Evolutionary conservation across 2,888 invertebrate genomes (phyloP).

Genomic region (Calephelis perditalis): DNA sequence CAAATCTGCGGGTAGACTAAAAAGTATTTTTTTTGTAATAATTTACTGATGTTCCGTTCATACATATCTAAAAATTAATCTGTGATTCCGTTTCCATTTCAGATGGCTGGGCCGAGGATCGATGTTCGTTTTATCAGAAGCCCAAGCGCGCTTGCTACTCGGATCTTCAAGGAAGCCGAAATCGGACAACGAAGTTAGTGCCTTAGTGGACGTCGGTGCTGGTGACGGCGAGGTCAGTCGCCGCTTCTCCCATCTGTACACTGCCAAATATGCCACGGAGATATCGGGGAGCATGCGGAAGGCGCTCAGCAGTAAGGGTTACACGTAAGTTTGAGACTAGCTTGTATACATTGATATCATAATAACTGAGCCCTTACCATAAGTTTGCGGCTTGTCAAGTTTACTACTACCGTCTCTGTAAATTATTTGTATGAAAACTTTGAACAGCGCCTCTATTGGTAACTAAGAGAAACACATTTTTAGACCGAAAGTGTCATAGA

Average conservation of each 20-base stretch:
- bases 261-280: constrained; percentile 91
- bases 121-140: constrained; percentile 95
- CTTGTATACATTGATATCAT: too few species aligned
- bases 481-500: too few species aligned
- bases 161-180: neutral
- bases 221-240: constrained; percentile 97
- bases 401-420: too few species aligned
- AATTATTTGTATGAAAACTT: too few species aligned
- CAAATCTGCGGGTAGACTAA: too few species aligned
- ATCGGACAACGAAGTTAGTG: constrained; percentile 32
- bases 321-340: constrained; percentile 77
- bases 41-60: too few species aligned
- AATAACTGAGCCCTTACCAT: too few species aligned
- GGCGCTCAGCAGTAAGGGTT: constrained; percentile 86
- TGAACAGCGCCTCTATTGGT: too few species aligned
- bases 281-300: constrained; percentile 93
- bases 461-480: too few species aligned
- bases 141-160: constrained; percentile 85
- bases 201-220: constrained; percentile 92
- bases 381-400: too few species aligned
- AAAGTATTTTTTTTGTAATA: too few species aligned
- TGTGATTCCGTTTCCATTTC: constrained; percentile 30
- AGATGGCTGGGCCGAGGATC: constrained; percentile 93
- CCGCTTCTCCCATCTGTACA: constrained; percentile 85
- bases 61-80: too few species aligned